Evolutionary conservation across 2,797 vertebrate species (phyloP), one percentile per base, ranked within the genome.

Genomic region (Tympanoctomys barrerae): DNA sequence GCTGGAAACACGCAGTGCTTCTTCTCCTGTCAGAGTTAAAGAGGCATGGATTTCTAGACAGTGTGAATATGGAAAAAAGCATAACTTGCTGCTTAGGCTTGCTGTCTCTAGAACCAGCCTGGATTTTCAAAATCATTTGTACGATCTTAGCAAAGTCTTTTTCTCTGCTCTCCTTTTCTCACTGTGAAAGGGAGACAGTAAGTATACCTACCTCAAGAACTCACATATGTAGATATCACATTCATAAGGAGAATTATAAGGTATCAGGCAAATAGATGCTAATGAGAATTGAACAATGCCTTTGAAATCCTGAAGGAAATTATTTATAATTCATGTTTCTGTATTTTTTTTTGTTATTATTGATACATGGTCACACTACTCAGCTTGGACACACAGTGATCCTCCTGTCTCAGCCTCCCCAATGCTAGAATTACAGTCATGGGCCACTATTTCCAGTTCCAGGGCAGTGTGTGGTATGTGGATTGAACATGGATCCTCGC

Each of bases 231-330:
- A 49, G 71, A 13, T 28, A 26, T 73, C 14, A 81, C 26, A 54
- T 49, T 94, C 26, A 52, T 89, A 79, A 91, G 49, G 57, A 80
- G 21, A 92, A 80, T 87, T 49, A 33, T 7, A 87, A 70, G 14
- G 22, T 22, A 54, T 87, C 61, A 78, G 61, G 31, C 21, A 33
- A n/a, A 31, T 1, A 52, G 73, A 73, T 39, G 49, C 10, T 93
- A 39, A 91, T 62, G 31, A 3, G 61, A 66, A 85, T 14, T 46
- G n/a, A 94, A 80, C 59, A 57, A 81, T 62, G 21, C 54, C 42
- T 83, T 95, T 42, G 73, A 81, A 90, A 70, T 71, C 7, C 7
- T 64, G 39, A 82, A 61, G 22, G 36, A 96, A 42, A 87, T 36
- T n/a, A 62, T 33, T 90, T 90, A 11, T n/a, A 93, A 83, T 70